These are phyloP conservation scores for Malacosoma neustria DNA, from an alignment of 2,888 invertebrate species.

Conservation along the genomic window DNA sequence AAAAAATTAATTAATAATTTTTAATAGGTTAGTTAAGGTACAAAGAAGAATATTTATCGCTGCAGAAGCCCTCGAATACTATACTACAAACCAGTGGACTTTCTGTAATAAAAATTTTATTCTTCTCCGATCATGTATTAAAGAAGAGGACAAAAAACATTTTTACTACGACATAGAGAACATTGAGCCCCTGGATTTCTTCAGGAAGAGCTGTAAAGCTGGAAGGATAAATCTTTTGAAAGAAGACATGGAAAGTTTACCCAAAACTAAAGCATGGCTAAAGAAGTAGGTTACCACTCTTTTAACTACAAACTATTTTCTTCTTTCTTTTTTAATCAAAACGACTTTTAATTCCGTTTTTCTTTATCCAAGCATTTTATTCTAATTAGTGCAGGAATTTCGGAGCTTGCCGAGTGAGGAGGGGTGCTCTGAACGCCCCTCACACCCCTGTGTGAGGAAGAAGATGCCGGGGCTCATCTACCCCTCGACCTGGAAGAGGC, in stretches of 20 bases:
- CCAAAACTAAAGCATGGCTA: conserved; percentile 63
- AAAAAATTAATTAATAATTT: too few species aligned
- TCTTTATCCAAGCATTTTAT: too few species aligned
- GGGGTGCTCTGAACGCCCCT: too few species aligned
- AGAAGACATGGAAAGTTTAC: conserved; percentile 75
- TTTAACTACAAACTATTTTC: too few species aligned
- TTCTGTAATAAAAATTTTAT: conserved; percentile 79
- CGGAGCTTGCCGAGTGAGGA: too few species aligned
- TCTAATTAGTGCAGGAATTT: too few species aligned
- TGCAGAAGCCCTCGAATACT: conserved; percentile 81
- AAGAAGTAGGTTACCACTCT: conserved; percentile 40
- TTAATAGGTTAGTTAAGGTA: conserved; percentile 84
- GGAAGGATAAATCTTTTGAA: conserved; percentile 79
- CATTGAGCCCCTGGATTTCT: conserved; percentile 69
- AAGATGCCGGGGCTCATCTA: too few species aligned
- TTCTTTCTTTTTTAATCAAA: too few species aligned
- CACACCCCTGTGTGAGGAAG: too few species aligned
- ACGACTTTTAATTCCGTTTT: too few species aligned
- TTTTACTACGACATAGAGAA: conserved; percentile 77
- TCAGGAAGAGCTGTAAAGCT: conserved; percentile 72
- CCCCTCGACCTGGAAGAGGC: too few species aligned
- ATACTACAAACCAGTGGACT: conserved; percentile 84
- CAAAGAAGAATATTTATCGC: conserved; percentile 87
- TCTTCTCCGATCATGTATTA: conserved; percentile 61
- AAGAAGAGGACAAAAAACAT: conserved; percentile 57